Conservation (phyloP, 2,797 vertebrate genomes). For the Schizopygopsis malacanthus region DNA sequence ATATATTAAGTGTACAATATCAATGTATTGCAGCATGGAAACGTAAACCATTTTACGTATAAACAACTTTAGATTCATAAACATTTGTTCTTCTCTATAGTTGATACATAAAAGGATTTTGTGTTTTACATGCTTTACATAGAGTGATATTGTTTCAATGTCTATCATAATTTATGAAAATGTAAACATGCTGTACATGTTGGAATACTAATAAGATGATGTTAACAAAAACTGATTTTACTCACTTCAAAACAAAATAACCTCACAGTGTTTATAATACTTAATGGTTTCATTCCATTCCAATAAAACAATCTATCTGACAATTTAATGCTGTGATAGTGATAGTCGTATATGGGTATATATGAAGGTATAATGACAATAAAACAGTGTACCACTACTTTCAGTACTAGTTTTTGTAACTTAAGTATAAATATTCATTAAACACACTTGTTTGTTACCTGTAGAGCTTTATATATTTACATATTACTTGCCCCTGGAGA, state of each 20-base stretch:
- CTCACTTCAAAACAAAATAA: background rate
- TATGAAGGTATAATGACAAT: background rate
- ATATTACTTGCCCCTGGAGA: background rate
- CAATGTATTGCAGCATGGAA: background rate
- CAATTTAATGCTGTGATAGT: background rate
- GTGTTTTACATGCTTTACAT: background rate
- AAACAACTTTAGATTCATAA: background rate
- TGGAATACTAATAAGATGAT: background rate
- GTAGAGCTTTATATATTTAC: background rate
- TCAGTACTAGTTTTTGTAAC: background rate
- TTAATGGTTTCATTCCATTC: background rate
- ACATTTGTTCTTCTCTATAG: background rate
- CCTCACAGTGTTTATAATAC: no score
- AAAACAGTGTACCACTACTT: background rate
- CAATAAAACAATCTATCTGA: background rate
- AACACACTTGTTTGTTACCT: background rate
- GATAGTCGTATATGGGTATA: background rate
- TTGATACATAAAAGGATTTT: background rate
- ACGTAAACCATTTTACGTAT: background rate
- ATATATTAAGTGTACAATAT: background rate
- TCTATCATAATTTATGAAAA: background rate
- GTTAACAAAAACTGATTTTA: background rate
- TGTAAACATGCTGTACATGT: background rate
- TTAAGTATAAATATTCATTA: background rate
- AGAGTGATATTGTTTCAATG: background rate